Evolutionary conservation across 1,140 invertebrate genomes (phyloP).

Genomic region (Drosophila persimilis): DNA sequence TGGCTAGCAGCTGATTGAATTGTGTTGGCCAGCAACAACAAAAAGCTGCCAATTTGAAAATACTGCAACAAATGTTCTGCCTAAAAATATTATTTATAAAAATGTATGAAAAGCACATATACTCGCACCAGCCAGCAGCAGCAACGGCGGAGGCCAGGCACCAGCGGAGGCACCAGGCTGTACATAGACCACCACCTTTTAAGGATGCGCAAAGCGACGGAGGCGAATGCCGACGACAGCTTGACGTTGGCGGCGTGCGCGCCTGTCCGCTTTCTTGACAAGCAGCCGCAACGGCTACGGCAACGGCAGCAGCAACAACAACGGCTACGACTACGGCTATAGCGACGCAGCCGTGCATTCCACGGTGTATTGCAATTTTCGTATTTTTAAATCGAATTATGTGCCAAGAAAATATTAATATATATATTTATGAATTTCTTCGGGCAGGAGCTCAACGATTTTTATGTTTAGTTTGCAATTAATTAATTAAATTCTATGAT

Average conservation of each 20-base stretch:
- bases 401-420: slow-evolving; percentile 74
- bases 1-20: slow-evolving; percentile 74
- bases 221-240: slow-evolving; percentile 66
- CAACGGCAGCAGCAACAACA: slow-evolving; percentile 3
- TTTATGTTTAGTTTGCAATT: slow-evolving; percentile 37
- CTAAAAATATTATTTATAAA: slow-evolving; percentile 74
- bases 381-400: slow-evolving; percentile 81
- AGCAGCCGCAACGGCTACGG: slow-evolving; percentile 66
- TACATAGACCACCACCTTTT: slow-evolving; percentile 73
- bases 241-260: slow-evolving; percentile 59
- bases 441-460: slow-evolving; percentile 6
- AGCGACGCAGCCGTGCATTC: slow-evolving; percentile 58
- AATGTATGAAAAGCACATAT: slow-evolving; percentile 50
- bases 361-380: slow-evolving; percentile 69
- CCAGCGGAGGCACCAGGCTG: slow-evolving; percentile 25
- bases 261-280: slow-evolving; percentile 64
- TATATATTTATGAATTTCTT: slow-evolving; percentile 39
- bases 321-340: slow-evolving; percentile 4
- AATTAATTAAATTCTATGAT: slow-evolving; percentile 21
- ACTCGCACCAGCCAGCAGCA: neutral
- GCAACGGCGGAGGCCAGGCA: slow-evolving; percentile 21
- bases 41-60: slow-evolving; percentile 79
- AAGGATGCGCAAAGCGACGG: slow-evolving; percentile 66
- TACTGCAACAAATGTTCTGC: slow-evolving; percentile 78
- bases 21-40: slow-evolving; percentile 75